Evolutionary conservation across 1,140 invertebrate species (phyloP), one percentile per base, ranked within the genome.

Genomic region (Protaetia brevitarsis): DNA sequence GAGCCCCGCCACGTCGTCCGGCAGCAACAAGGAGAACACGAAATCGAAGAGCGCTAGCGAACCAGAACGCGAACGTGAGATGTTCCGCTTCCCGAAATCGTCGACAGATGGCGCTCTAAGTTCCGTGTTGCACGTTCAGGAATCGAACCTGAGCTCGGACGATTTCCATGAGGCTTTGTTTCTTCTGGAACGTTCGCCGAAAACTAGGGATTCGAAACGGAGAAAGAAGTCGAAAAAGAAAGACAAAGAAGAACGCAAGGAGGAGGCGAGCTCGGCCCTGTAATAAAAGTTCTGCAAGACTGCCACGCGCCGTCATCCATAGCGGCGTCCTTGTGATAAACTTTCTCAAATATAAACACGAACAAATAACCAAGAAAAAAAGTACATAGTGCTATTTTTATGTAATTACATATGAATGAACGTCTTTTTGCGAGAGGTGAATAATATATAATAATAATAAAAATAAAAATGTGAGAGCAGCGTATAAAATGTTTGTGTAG

Each of bases 141-240:
- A 85, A 71, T 82, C 82, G 3, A 85, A 83, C 71, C 69, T 84
- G n/a, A 84, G 82, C 75, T 84, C 83, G 3, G 84, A 86, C 69
- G 83, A 85, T 73, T 86, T 86, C 72, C 84, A 86, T 70, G 84
- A 86, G 74, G 84, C 83, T 11, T 72, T 86, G 2, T 86, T 86
- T 67, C 74, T 85, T 3, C 72, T 84, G 28, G 82, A 84, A 69
- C 73, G 82, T 45, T 84, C 83, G 3, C 83, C 83, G 0, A 83
- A 83, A 70, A 78, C 77, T 1, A 71, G 79, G 59, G 79, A 80
- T 64, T 79, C 78, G 0, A 79, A 79, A 69, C 66, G 79, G 23
- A 31, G 77, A 23, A 79, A 79, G 51, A 76, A 78, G 69, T 78
- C 76, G 36, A 79, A 79, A 59, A 81, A 81, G 63, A 81, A 79